Evolutionary conservation across 2,888 invertebrate genomes (phyloP).

Genomic region (Luffia ferchaultella): DNA sequence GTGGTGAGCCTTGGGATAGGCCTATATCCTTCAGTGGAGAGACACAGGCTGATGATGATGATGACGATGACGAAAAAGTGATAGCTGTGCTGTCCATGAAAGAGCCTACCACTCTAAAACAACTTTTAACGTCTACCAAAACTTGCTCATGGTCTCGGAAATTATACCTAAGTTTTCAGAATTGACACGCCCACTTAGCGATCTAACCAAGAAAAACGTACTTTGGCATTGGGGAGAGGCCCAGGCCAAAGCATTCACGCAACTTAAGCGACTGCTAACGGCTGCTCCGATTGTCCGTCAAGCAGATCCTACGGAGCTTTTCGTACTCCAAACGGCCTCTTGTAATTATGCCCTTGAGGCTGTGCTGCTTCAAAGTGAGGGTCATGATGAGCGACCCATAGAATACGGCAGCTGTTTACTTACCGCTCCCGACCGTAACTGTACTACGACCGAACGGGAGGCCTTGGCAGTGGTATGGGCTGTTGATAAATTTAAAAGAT

Average conservation of each 20-base stretch:
- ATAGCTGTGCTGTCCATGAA: too few species aligned
- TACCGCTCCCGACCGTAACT: constrained; percentile 25
- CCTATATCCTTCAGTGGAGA: too few species aligned
- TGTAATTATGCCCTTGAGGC: constrained; percentile 16
- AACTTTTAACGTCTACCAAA: constrained; percentile 18
- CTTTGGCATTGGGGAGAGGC: constrained; percentile 18
- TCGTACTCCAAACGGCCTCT: constrained; percentile 14
- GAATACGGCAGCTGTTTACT: constrained; percentile 19
- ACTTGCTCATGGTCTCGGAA: constrained; percentile 17
- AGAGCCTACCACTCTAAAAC: constrained; percentile 15
- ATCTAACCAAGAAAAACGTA: constrained; percentile 19
- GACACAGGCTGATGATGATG: too few species aligned
- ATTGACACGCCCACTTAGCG: constrained; percentile 17
- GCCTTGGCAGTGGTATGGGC: constrained; percentile 29
- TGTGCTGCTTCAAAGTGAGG: constrained; percentile 12
- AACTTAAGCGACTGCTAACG: constrained; percentile 15
- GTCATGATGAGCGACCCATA: constrained; percentile 14
- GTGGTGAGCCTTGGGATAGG: too few species aligned
- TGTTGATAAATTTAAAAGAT: constrained; percentile 31
- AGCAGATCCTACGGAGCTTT: constrained; percentile 11
- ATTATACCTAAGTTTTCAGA: constrained; percentile 24
- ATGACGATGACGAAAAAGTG: too few species aligned
- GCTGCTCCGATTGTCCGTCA: constrained; percentile 16
- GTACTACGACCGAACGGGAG: constrained; percentile 29
- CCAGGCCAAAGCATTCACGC: constrained; percentile 16